Evolutionary conservation across 2,797 vertebrate species (phyloP).

Genomic region (Octomys mimax): DNA sequence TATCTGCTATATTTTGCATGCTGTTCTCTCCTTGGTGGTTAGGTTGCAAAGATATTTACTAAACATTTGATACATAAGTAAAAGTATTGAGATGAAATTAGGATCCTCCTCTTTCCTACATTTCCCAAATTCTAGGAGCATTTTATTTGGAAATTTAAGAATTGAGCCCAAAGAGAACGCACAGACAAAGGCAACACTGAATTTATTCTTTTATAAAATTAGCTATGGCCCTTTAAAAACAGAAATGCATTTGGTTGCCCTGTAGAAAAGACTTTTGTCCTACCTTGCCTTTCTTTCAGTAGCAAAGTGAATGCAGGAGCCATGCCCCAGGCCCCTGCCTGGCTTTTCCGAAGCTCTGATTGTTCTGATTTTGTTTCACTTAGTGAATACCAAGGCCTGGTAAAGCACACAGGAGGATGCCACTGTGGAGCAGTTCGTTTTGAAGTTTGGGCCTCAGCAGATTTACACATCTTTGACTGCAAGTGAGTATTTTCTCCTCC

Average conservation of each 20-base stretch:
- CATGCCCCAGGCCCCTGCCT: background rate
- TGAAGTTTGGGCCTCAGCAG: constrained; percentile 93
- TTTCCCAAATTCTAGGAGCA: background rate
- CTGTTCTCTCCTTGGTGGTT: background rate
- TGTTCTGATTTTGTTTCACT: constrained; percentile 54
- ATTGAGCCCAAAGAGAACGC: background rate
- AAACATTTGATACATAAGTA: background rate
- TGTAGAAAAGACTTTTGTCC: background rate
- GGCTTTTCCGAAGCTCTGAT: background rate
- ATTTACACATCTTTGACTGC: constrained; percentile 96
- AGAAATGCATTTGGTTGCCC: constrained; percentile 12
- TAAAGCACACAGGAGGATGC: constrained; percentile 96
- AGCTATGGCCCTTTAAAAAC: constrained; percentile 30
- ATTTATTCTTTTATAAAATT: constrained; percentile 41
- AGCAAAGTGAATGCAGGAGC: background rate
- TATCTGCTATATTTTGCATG: background rate
- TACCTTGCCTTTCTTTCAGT: constrained; percentile 13
- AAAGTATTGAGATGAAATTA: background rate
- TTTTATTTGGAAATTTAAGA: background rate
- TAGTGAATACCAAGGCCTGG: constrained; percentile 92
- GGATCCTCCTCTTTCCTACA: background rate
- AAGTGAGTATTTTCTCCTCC: constrained; percentile 91
- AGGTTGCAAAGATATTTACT: background rate
- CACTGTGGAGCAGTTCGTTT: constrained; percentile 97
- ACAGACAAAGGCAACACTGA: background rate